Evolutionary conservation across 2,888 invertebrate genomes (phyloP), one percentile per base, ranked within the genome.

Genomic region (Hesperia comma): DNA sequence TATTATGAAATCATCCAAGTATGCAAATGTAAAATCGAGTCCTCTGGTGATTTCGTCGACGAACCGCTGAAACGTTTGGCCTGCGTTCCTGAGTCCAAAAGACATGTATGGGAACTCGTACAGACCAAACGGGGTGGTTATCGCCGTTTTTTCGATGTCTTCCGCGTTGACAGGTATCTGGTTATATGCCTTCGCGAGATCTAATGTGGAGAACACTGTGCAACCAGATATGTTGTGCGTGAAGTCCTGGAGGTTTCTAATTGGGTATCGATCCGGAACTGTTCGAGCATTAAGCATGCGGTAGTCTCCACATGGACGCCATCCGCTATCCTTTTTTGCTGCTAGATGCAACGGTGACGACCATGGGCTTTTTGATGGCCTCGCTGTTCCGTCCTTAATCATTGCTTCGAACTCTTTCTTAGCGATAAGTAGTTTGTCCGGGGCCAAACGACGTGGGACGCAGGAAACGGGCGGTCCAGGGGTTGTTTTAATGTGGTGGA

Each of bases 31-130:
- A 12, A 51, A 51, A 10, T 51, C 51, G 1, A 21, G 6, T 0
- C 51, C 51, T 51, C 51, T 51, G 21, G 51, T 51, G 19, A 51
- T 51, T 14, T 51, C 51, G 21, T 51, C 51, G 6, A 51, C 51
- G 6, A 51, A 51, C 1, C 19, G 51, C 12, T 51, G 51, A 6
- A 51, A 51, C 0, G 51, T 51, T 21, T 51, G 51, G 14, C 51
- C 51, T 51, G 51, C 51, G 21, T 51, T 51, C 6, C 51, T 51
- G 14, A 51, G 51, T 5, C 51, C 51, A 21, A 51, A 51, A 12
- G 51, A 10, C n/a, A 43, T 43, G 15, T 6, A 43, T 43, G 43
- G 43, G 5, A 43, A 43, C 15, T 15, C 15, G 6, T 6, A 15
- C 15, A 41, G n/a, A 6, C 43, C 43, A 15, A 43, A 5, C 43